Percentiles rank a stretch among this genome's conserved stretches.
Evolutionary conservation across 2,797 vertebrate species (phyloP).

Genomic region (Glossophaga mutica): DNA sequence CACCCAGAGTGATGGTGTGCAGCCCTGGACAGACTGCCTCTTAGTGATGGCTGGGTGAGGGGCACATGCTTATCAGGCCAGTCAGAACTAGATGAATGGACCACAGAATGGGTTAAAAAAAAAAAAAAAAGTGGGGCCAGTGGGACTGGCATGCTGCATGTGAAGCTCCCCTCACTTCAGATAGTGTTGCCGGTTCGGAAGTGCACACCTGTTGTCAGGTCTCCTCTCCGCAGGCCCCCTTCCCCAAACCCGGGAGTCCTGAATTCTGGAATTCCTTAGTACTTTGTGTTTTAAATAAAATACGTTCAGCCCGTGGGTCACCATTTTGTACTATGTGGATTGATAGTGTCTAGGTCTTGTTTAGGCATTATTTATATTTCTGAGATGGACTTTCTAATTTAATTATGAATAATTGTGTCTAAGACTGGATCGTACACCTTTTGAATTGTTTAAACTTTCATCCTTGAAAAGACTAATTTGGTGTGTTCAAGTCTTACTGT

Average conservation of each 20-base stretch:
- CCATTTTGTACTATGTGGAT: not conserved
- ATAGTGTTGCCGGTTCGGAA: not conserved
- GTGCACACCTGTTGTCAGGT: not conserved
- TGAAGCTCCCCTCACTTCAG: not conserved
- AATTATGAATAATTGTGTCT: not conserved
- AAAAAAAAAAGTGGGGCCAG: not conserved
- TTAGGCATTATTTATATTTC: not conserved
- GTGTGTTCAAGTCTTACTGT: not conserved
- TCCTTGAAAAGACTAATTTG: slow-evolving; percentile 22
- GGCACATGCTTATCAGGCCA: not conserved
- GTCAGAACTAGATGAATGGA: not conserved
- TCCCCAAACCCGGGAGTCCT: not conserved
- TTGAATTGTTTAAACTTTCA: not conserved
- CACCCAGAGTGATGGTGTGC: not conserved
- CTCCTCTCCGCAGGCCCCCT: not conserved
- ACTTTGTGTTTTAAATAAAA: slow-evolving; percentile 2
- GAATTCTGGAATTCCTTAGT: not conserved
- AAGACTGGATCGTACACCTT: not conserved
- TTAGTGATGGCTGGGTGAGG: not conserved
- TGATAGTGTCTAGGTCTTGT: not conserved
- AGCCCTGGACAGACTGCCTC: not conserved
- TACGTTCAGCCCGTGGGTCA: not conserved
- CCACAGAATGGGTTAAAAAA: not conserved
- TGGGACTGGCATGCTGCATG: not conserved
- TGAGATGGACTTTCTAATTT: not conserved